Conservation (phyloP, 2,113 vertebrate genomes). For the Oxyura jamaicensis region DNA sequence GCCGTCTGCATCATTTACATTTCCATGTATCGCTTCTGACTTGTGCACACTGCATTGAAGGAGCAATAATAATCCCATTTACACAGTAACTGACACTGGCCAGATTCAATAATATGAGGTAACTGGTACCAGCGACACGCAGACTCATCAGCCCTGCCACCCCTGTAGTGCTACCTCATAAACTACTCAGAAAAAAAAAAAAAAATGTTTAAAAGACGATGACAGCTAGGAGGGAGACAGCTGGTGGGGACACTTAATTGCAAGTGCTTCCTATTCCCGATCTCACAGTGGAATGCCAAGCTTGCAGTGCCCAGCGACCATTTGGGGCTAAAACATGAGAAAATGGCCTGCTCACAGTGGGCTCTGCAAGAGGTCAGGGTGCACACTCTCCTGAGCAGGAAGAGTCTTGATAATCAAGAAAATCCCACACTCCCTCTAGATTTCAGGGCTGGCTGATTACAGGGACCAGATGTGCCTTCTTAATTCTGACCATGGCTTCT, state of each 20-base stretch:
- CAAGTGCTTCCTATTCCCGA: not conserved
- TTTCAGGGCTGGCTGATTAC: not conserved
- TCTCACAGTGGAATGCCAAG: not conserved
- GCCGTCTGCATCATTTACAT: conserved; percentile 19
- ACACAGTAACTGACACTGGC: not conserved
- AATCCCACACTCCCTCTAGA: not conserved
- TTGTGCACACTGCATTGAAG: not conserved
- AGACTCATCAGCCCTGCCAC: not conserved
- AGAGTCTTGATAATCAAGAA: not conserved
- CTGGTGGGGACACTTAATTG: not conserved
- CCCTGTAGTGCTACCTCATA: not conserved
- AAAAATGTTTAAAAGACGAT: not conserved
- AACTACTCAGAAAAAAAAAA: not conserved
- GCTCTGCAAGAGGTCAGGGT: not conserved
- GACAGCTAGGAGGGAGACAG: not conserved
- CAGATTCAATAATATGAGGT: not conserved
- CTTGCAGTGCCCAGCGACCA: not conserved
- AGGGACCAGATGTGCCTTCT: not conserved
- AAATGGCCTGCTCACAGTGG: rapidly evolving
- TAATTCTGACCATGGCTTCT: not conserved
- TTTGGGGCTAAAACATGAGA: not conserved
- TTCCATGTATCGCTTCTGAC: not conserved
- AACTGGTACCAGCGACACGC: not conserved
- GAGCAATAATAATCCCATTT: not conserved
- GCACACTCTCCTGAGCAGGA: not conserved